Percentiles rank a stretch among this genome's conserved stretches.
These are phyloP conservation scores for Sterrhoptilus dennistouni DNA, from an alignment of 2,113 vertebrate species.

Conservation along the genomic window DNA sequence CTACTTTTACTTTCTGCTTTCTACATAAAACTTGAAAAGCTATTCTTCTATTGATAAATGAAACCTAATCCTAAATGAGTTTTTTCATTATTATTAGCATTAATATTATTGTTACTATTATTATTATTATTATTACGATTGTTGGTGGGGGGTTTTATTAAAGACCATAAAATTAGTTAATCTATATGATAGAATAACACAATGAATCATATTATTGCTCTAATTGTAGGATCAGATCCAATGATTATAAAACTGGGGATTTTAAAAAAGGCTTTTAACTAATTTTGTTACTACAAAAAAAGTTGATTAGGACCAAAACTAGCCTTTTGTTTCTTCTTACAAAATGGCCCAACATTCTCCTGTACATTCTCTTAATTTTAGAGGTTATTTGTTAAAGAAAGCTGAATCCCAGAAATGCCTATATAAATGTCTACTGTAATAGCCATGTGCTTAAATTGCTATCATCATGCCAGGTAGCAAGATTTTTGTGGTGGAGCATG, in stretches of 20 bases:
- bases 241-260: background rate
- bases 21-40: background rate
- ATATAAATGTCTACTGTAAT: background rate
- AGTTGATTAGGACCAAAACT: background rate
- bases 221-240: background rate
- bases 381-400: background rate
- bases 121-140: background rate
- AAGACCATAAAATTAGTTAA: background rate
- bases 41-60: background rate
- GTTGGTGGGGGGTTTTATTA: background rate
- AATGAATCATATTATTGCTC: background rate
- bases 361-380: background rate
- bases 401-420: background rate
- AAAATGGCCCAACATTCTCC: background rate
- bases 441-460: background rate
- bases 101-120: background rate
- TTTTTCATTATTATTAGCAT: background rate
- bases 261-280: background rate
- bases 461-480: background rate
- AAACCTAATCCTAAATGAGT: background rate
- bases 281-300: background rate
- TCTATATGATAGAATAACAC: background rate
- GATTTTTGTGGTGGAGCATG: background rate
- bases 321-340: background rate
- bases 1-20: background rate